These are phyloP conservation scores for Tachyglossus aculeatus DNA, from an alignment of 2,797 vertebrate genomes.

Conservation along the genomic window DNA sequence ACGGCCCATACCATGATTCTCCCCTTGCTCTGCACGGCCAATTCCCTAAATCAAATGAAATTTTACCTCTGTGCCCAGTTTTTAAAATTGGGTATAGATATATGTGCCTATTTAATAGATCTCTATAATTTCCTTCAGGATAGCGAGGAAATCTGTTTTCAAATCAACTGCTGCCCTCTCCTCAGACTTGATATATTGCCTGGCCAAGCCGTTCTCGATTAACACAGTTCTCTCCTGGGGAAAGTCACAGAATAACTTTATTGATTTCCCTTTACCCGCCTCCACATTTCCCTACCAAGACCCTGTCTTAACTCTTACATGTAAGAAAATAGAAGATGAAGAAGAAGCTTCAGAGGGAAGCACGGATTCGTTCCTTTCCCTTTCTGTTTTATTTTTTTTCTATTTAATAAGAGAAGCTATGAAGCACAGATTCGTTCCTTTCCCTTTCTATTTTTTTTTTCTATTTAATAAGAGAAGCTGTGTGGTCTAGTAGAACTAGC, in stretches of 20 bases:
- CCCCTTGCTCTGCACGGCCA: neutral
- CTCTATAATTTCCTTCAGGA: neutral
- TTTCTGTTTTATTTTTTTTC: neutral
- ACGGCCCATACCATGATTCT: neutral
- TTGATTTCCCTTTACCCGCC: conserved; percentile 53
- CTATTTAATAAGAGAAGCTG: too few species aligned
- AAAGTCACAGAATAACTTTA: conserved; percentile 56
- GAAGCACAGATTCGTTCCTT: conserved; percentile 3
- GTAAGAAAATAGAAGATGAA: conserved; percentile 25
- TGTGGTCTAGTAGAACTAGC: too few species aligned
- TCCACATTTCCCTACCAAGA: conserved; percentile 42
- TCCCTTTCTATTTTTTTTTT: too few species aligned
- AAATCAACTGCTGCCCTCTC: conserved; percentile 51
- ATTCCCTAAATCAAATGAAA: neutral
- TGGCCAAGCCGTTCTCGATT: conserved; percentile 51
- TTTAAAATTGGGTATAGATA: neutral
- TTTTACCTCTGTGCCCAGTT: neutral
- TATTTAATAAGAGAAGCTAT: too few species aligned
- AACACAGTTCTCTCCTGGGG: conserved; percentile 52
- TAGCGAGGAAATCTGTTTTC: conserved; percentile 57
- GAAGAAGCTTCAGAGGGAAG: conserved; percentile 26
- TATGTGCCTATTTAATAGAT: neutral
- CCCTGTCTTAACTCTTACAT: conserved; percentile 44
- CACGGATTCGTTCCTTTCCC: conserved; percentile 4
- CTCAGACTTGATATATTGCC: conserved; percentile 49